A percentile compares a stretch with the other conserved stretches of the same genome.
Conservation (phyloP, 2,888 invertebrate species). For the Cephus sareptanus region DNA sequence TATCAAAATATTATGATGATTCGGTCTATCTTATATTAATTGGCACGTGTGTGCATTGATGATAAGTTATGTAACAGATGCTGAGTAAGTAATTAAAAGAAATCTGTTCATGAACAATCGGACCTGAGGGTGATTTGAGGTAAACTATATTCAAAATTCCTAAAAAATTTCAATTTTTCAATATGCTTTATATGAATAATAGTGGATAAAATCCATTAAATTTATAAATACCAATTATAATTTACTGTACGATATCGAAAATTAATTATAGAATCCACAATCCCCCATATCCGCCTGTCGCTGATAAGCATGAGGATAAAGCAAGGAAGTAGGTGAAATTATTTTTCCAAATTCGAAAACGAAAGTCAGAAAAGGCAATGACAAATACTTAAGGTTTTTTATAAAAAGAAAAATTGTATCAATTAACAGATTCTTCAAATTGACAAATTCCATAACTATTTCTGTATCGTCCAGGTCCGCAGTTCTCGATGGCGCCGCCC, state of each 20-base stretch:
- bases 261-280: background rate
- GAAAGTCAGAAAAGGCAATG: background rate
- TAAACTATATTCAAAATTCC: background rate
- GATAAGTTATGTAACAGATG: background rate
- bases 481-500: constrained; percentile 76
- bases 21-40: background rate
- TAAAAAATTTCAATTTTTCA: background rate
- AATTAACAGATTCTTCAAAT: constrained; percentile 41
- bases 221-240: no score
- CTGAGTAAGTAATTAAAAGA: background rate
- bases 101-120: background rate
- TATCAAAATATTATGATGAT: background rate
- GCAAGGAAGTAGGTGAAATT: background rate
- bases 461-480: constrained; percentile 78
- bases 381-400: background rate
- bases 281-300: background rate
- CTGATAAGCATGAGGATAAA: background rate
- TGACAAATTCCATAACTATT: constrained; percentile 76
- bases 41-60: background rate
- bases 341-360: background rate
- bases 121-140: background rate
- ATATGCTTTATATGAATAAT: no score
- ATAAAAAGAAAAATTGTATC: constrained; percentile 9
- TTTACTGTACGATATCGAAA: no score
- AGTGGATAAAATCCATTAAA: no score